Evolutionary conservation across 1,140 invertebrate genomes (phyloP).

Genomic region (Planococcus citri): DNA sequence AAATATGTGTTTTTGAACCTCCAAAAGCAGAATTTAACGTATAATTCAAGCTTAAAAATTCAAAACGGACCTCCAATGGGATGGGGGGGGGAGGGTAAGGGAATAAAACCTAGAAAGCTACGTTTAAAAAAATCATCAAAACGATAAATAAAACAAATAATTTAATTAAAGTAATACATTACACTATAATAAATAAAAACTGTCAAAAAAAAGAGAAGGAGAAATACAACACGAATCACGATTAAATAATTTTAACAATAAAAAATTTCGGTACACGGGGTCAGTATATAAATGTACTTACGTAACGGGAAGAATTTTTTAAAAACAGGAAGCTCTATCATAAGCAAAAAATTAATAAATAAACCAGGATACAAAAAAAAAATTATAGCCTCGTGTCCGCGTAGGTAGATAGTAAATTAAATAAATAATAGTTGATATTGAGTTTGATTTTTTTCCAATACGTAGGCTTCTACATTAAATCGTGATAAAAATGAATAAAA

Average conservation of each 20-base stretch:
- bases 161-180: neutral
- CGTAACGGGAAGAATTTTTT: too few species aligned
- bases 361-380: neutral
- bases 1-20: too few species aligned
- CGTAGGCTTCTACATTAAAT: too few species aligned
- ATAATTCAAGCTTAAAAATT: too few species aligned
- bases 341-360: neutral
- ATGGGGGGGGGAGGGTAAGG: too few species aligned
- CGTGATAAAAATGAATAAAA: too few species aligned
- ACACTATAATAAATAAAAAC: slow-evolving; percentile 3
- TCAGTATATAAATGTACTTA: neutral
- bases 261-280: neutral
- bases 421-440: too few species aligned
- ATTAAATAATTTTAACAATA: slow-evolving; percentile 1
- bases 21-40: too few species aligned
- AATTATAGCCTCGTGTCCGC: neutral
- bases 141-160: slow-evolving; percentile 9
- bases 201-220: slow-evolving; percentile 8
- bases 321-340: neutral
- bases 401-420: neutral
- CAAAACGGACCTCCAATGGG: too few species aligned
- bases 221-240: too few species aligned
- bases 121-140: neutral
- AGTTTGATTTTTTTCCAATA: too few species aligned
- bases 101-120: too few species aligned